A percentile compares a stretch with the other conserved stretches of the same genome.
Conservation (phyloP, 2,113 vertebrate genomes). For the Hemiscyllium ocellatum region DNA sequence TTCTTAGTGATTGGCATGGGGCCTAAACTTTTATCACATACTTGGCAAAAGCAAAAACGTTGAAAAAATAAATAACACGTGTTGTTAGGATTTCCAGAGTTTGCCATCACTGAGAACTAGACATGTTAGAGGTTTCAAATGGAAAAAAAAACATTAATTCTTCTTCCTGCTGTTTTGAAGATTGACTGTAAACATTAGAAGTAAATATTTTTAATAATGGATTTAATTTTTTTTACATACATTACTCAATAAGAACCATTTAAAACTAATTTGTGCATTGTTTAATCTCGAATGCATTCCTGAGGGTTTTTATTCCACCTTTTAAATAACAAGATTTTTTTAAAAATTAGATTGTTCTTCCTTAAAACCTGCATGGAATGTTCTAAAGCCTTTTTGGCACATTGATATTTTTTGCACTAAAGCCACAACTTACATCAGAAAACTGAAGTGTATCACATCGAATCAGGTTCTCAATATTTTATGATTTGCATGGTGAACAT, state of each 20-base stretch:
- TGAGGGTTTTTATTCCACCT: background rate
- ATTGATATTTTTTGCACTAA: background rate
- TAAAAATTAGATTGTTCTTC: background rate
- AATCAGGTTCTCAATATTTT: background rate
- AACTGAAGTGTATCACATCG: background rate
- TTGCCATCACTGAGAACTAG: background rate
- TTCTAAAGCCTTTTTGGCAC: background rate
- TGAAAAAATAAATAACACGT: slow-evolving; percentile 29
- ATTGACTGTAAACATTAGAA: background rate
- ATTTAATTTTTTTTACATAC: background rate
- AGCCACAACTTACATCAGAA: background rate
- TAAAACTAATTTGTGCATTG: background rate
- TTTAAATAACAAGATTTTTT: background rate
- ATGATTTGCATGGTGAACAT: background rate
- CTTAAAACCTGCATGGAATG: background rate
- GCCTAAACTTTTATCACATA: slow-evolving; percentile 14
- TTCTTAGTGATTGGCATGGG: background rate
- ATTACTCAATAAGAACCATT: background rate
- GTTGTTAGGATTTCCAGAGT: slow-evolving; percentile 25
- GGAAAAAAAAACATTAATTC: background rate
- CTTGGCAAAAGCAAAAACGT: slow-evolving; percentile 19
- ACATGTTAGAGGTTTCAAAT: background rate
- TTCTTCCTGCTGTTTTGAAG: background rate
- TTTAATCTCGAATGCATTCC: background rate
- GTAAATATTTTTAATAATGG: too few species aligned